Percentiles rank a stretch among this genome's conserved stretches.
phyloP scores from a whole-genome alignment of 2,888 invertebrate genomes.

The Sesia apiformis region DNA sequence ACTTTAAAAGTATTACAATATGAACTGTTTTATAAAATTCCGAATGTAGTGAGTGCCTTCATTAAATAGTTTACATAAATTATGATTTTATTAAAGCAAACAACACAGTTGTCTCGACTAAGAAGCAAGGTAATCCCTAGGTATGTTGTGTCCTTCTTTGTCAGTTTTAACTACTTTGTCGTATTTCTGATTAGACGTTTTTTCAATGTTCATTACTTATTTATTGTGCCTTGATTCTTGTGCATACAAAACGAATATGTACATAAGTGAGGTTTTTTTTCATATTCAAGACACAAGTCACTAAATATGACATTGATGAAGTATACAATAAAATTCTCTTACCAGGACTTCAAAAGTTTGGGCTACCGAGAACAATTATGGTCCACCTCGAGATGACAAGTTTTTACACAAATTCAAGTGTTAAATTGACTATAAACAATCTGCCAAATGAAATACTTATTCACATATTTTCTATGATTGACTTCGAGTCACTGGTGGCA shows the following conservation, averaged over 20 bases:
- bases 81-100: conserved; percentile 66
- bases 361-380: conserved; percentile 39
- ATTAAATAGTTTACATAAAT: conserved; percentile 43
- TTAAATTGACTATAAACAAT: conserved; percentile 54
- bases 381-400: conserved; percentile 65
- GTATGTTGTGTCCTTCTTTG: conserved; percentile 21
- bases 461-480: conserved; percentile 70
- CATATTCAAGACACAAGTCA: neutral
- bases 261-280: neutral
- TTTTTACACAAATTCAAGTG: conserved; percentile 26
- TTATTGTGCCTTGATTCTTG: neutral
- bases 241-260: neutral
- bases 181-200: neutral
- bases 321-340: conserved; percentile 2
- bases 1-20: conserved; percentile 20
- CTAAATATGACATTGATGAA: neutral
- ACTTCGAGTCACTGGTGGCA: conserved; percentile 63
- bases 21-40: neutral
- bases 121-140: conserved; percentile 51
- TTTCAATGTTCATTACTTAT: conserved; percentile 46
- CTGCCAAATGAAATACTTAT: conserved; percentile 70
- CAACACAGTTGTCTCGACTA: conserved; percentile 50
- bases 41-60: neutral
- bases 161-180: neutral
- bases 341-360: conserved; percentile 37